Evolutionary conservation across 2,113 vertebrate species (phyloP), one percentile per base, ranked within the genome.

Genomic region (Morone saxatilis): DNA sequence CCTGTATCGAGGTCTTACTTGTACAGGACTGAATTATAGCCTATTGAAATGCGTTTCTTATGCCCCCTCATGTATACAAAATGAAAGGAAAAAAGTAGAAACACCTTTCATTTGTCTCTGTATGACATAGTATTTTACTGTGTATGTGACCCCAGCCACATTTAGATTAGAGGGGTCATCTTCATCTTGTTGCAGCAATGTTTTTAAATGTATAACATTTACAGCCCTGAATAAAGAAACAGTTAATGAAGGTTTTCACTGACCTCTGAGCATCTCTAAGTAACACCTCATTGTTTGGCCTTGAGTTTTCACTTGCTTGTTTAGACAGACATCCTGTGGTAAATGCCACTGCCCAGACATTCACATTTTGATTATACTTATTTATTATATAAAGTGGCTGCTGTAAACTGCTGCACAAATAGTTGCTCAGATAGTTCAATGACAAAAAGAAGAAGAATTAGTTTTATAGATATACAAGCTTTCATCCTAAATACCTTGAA

Each of bases 211-310:
- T 67, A 31, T 86, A 76, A 82, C 69, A 83, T 88, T 80, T 81
- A 80, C 68, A 38, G 19, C 25, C 56, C 7, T 4, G 73, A 85
- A 77, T 76, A 88, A 84, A 89, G 83, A 84, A 81, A 45, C 76
- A 14, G 67, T 72, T 88, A 86, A 91, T 90, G 84, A 89, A 81
- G 53, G 87, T 53, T 83, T 80, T 61, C 36, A 2, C 47, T 78
- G 86, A 90, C 86, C 84, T 83, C 87, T 81, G 73, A 72, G 83
- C 77, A 69, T 86, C 78, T 90, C 62, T 81, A 82, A 81, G 9
- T 20, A 77, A 67, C 86, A 84, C 74, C 78, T 90, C 86, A 81
- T 74, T 84, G 90, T 88, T 93, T 91, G 89, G 86, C 91, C 93
- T 87, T 91, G 85, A 87, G 85, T 89, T 87, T 85, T 85, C 57